Conservation (phyloP, 2,888 invertebrate genomes). For the Coelinius sp. region DNA sequence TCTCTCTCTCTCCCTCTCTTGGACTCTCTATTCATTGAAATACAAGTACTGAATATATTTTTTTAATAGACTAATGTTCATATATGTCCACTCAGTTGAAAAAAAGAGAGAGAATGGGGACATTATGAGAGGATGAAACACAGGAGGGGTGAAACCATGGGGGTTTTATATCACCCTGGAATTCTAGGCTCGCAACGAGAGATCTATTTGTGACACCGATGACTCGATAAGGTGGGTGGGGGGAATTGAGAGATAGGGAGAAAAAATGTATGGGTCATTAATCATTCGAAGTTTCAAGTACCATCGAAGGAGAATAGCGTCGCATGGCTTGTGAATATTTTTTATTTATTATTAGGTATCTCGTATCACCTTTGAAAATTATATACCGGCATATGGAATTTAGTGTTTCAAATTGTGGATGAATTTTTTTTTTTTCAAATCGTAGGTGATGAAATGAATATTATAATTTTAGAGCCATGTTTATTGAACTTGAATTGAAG, state of each 20-base stretch:
- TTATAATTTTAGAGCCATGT: not conserved
- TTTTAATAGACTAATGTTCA: not conserved
- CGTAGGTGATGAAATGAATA: not conserved
- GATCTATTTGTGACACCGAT: constrained; percentile 18
- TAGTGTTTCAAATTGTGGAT: not conserved
- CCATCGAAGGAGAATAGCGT: not conserved
- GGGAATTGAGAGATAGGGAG: constrained; percentile 3
- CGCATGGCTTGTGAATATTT: not conserved
- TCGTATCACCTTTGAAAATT: constrained; percentile 1
- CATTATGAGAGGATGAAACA: not conserved
- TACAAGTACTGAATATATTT: not conserved
- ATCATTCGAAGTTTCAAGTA: constrained; percentile 12
- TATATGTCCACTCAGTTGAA: not conserved
- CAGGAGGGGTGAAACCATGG: not conserved
- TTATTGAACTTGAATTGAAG: too few species aligned
- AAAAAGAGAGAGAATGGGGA: not conserved
- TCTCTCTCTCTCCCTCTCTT: not conserved
- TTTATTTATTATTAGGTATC: not conserved
- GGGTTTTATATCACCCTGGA: constrained; percentile 4
- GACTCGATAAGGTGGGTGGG: constrained; percentile 6
- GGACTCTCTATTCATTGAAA: not conserved
- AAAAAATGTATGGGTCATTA: not conserved
- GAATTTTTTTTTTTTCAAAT: not conserved
- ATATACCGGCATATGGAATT: not conserved
- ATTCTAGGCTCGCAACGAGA: constrained; percentile 13